Evolutionary conservation across 2,113 vertebrate genomes (phyloP).

Genomic region (Vulpes lagopus): DNA sequence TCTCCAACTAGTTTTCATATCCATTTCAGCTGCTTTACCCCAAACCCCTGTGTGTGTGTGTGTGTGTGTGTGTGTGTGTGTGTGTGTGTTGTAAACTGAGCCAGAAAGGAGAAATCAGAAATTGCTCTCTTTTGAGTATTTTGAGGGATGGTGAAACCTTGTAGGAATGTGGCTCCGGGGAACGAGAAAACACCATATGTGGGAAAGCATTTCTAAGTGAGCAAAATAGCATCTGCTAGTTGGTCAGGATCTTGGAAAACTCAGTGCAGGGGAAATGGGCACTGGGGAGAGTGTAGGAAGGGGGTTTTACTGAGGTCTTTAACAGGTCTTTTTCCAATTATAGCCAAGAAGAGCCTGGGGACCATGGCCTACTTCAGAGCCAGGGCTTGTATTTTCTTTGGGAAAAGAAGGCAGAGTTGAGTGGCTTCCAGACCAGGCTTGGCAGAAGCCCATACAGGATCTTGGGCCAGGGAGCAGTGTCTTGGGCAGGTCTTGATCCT

Average conservation of each 20-base stretch:
- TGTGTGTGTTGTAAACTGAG: conserved; percentile 55
- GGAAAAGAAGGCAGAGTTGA: conserved; percentile 78
- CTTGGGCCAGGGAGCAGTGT: background rate
- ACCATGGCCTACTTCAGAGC: conserved; percentile 69
- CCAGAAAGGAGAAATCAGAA: conserved; percentile 75
- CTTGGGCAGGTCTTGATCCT: background rate
- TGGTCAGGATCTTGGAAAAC: conserved; percentile 72
- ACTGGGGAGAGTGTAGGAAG: conserved; percentile 70
- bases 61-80: conserved; percentile 44
- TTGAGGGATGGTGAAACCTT: conserved; percentile 81
- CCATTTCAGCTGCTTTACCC: conserved; percentile 46
- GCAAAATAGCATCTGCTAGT: conserved; percentile 65
- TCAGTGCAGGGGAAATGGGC: conserved; percentile 58
- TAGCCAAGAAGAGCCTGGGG: conserved; percentile 77
- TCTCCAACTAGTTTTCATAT: background rate
- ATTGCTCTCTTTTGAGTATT: conserved; percentile 82
- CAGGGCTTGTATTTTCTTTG: conserved; percentile 78
- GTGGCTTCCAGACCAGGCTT: conserved; percentile 75
- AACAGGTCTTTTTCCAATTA: conserved; percentile 85
- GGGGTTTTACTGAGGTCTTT: conserved; percentile 79
- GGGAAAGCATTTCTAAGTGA: conserved; percentile 76
- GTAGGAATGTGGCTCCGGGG: conserved; percentile 77
- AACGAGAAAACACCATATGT: conserved; percentile 82
- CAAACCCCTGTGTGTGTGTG: background rate
- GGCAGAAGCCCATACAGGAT: conserved; percentile 42